These are phyloP conservation scores for Digitonthophagus gazella DNA, from an alignment of 2,888 invertebrate species.

Conservation along the genomic window DNA sequence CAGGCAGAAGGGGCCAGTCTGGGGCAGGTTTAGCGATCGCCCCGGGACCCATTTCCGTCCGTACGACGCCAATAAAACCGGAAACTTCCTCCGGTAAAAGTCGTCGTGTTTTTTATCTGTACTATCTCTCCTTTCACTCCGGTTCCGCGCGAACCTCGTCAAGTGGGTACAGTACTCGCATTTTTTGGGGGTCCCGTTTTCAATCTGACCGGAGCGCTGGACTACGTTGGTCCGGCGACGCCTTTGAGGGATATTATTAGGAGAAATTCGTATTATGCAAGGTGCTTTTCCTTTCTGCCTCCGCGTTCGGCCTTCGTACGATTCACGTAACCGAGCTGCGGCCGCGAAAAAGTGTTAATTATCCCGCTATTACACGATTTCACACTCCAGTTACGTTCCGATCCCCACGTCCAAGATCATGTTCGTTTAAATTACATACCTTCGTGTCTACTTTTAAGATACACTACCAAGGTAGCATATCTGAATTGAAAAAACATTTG, in stretches of 20 bases:
- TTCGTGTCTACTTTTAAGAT: too few species aligned
- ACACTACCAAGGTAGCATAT: too few species aligned
- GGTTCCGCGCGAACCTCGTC: not conserved
- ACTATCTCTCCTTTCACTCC: slow-evolving; percentile 24
- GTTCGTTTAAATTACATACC: not conserved
- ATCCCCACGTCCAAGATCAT: not conserved
- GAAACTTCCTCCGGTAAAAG: slow-evolving; percentile 26
- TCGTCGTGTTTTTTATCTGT: slow-evolving; percentile 19
- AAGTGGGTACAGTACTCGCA: too few species aligned
- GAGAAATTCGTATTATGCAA: not conserved
- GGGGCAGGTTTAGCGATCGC: slow-evolving; percentile 3
- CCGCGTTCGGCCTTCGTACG: too few species aligned
- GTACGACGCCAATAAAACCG: slow-evolving; percentile 20
- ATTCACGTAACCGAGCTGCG: not conserved
- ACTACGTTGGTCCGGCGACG: too few species aligned
- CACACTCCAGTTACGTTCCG: not conserved
- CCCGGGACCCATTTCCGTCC: slow-evolving; percentile 19
- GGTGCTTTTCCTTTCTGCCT: not conserved
- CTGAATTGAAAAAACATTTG: too few species aligned
- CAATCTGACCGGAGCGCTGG: too few species aligned
- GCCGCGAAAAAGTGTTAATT: not conserved
- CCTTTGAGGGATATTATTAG: too few species aligned
- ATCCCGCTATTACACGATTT: not conserved
- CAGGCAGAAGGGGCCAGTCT: too few species aligned
- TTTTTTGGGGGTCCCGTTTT: too few species aligned